These are phyloP conservation scores for Tupaia chinensis DNA, from an alignment of 2,113 vertebrate species.

Conservation along the genomic window DNA sequence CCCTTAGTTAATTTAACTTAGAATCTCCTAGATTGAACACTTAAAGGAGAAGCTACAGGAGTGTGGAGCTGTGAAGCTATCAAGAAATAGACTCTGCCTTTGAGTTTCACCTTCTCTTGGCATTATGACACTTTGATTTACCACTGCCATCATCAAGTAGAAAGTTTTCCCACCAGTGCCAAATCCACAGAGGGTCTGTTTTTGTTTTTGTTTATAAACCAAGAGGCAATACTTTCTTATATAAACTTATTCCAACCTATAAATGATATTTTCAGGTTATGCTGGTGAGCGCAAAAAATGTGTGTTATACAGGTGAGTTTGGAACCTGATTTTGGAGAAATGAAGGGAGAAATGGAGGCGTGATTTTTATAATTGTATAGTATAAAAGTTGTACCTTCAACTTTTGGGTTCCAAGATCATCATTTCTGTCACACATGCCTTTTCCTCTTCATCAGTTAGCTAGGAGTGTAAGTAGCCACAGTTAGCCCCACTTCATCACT, in stretches of 20 bases:
- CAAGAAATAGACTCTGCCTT: background rate
- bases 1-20: constrained; percentile 4
- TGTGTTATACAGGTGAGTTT: background rate
- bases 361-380: background rate
- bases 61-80: background rate
- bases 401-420: background rate
- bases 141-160: background rate
- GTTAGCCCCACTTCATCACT: background rate
- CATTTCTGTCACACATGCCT: constrained; percentile 12
- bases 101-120: constrained; percentile 36
- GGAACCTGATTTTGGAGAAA: background rate
- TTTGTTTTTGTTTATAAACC: background rate
- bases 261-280: constrained; percentile 38
- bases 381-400: background rate
- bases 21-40: background rate
- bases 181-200: background rate
- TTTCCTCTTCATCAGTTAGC: constrained; percentile 11
- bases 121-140: constrained; percentile 39
- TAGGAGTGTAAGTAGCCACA: background rate
- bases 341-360: background rate
- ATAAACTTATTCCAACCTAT: background rate
- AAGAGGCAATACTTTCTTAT: background rate
- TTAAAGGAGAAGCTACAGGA: background rate
- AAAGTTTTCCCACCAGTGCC: background rate
- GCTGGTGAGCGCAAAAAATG: background rate